Evolutionary conservation across 2,797 vertebrate species (phyloP), one percentile per base, ranked within the genome.

Genomic region (Melanotaenia nigrans): DNA sequence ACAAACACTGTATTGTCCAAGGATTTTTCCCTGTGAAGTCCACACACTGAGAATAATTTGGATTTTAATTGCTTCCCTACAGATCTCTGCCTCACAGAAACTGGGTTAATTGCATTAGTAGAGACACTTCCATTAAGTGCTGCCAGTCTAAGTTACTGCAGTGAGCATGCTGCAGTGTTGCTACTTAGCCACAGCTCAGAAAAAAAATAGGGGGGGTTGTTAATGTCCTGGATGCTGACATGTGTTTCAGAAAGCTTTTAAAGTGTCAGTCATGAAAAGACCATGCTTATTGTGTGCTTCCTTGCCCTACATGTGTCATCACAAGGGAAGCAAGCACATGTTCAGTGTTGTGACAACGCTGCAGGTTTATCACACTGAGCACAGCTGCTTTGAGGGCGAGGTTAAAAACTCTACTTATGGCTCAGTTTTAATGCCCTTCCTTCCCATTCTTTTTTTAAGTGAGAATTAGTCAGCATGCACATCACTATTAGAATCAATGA

Each of bases 51-150:
- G 79, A 87, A 81, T 75, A 81, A 65, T 85, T 83, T 79, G 33
- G 75, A 81, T 89, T 90, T 89, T 92, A 93, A 93, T 94, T 93
- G 89, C 87, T 76, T 94, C 92, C 91, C 92, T 68, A 83, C 78
- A 93, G 92, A 94, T 91, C 85, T 82, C 85, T 57, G 80, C 76
- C 62, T 89, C 56, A 49, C 74, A 49, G 42, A 88, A 94, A 90
- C 73, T 90, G 82, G 89, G 92, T 87, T 93, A 93, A 92, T 92
- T 92, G 89, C 89, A 85, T 85, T 76, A 86, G 85, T 84, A 69
- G 59, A 68, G 75, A 86, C 77, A 78, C 83, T 89, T 61, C 87
- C 78, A 74, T 64, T 49, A 77, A 89, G 58, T 47, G 40, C 66
- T 82, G 84, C 79, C 85, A 89, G 84, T 64, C 68, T 70, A 78